Evolutionary conservation across 2,888 invertebrate genomes (phyloP), one percentile per base, ranked within the genome.

Genomic region (Calameuta pallipes): DNA sequence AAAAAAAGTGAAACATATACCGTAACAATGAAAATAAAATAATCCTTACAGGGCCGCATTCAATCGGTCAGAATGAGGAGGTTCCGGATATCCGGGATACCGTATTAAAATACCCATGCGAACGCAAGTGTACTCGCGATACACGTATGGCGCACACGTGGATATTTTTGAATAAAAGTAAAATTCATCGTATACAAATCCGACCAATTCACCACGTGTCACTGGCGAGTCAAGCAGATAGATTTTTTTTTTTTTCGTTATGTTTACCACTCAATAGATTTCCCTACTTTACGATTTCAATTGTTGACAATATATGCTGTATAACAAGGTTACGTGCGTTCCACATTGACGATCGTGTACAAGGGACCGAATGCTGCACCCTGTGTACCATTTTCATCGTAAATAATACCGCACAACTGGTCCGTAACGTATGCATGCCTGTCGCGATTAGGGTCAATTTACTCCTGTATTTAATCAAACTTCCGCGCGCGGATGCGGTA

Each of bases 391-490:
- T 41, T 41, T 41, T 41, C 41, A 41, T 41, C 41, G 41, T 23
- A 41, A 41, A 41, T 41, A 41, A 41, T 41, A 41, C 41, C 41
- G 41, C 23, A 23, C 41, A 41, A 41, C 41, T 41, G 41, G 23
- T 41, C 23, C 41, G 41, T 41, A 23, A 41, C 41, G 41, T 23
- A 2, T 74, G 41, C 77, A 68, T 76, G 78, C 77, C 75, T 34
- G 73, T 78, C 78, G 79, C 81, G 82, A 83, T 83, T 84, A 83
- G 81, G 78, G 77, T 70, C 81, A 82, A 83, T 84, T 83, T 79
- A 76, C 80, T 74, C 41, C 41, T 9, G 23, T 41, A 41, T 41
- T 41, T 23, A 41, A 41, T 41, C 4, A 41, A 41, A 41, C 23
- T 15, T 23, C 41, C 41, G n/a, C 41, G 41, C 41, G 41, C 41